These are phyloP conservation scores for Drosophila colorata DNA, from an alignment of 2,888 invertebrate genomes.

Conservation along the genomic window DNA sequence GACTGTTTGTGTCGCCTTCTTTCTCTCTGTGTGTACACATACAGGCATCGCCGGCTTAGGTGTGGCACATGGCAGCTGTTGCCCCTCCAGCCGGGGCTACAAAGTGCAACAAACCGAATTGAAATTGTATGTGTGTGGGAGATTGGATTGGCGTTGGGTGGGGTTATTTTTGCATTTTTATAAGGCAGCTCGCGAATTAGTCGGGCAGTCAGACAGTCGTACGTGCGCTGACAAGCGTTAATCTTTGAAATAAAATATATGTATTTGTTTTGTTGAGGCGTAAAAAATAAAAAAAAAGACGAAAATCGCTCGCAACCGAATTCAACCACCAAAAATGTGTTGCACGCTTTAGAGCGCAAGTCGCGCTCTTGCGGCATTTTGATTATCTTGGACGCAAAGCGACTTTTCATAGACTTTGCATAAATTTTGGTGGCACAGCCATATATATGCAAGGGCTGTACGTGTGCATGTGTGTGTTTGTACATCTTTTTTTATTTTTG, in stretches of 20 bases:
- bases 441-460: constrained; percentile 32
- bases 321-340: constrained; percentile 66
- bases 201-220: constrained; percentile 16
- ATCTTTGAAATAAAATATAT: constrained; percentile 75
- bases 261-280: constrained; percentile 58
- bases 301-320: constrained; percentile 22
- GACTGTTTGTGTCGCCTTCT: constrained; percentile 20
- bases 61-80: constrained; percentile 76
- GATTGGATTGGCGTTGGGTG: constrained; percentile 14
- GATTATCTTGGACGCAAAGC: constrained; percentile 71
- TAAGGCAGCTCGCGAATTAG: constrained; percentile 12
- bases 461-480: constrained; percentile 22
- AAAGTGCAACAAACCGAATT: constrained; percentile 80
- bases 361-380: constrained; percentile 49
- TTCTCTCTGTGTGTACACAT: constrained; percentile 35
- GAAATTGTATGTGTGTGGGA: constrained; percentile 46
- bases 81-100: constrained; percentile 43
- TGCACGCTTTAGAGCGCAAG: constrained; percentile 64
- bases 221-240: constrained; percentile 67
- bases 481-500: constrained; percentile 19
- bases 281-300: background rate
- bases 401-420: constrained; percentile 78
- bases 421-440: constrained; percentile 56
- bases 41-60: constrained; percentile 60
- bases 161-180: constrained; percentile 60